Evolutionary conservation across 92 coral and sea anemone genomes (phyloP).

Genomic region (Palythoa grandis): DNA sequence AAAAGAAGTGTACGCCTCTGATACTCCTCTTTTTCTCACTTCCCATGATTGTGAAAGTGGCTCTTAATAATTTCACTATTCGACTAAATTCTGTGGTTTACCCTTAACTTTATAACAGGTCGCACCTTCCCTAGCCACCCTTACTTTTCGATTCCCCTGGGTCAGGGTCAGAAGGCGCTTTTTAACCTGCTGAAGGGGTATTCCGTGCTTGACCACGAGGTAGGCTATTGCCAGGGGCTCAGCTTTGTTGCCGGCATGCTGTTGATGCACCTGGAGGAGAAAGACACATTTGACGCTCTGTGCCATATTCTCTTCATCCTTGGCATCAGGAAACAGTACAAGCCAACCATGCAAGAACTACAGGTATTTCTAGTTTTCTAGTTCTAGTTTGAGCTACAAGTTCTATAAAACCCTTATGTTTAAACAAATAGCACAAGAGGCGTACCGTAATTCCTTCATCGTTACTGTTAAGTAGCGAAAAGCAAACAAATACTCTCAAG

Average conservation of each 20-base stretch:
- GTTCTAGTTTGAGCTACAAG: not conserved
- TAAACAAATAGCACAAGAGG: not conserved
- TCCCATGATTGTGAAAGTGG: not conserved
- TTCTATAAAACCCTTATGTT: not conserved
- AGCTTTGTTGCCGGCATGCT: constrained; percentile 98
- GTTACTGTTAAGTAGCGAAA: no score
- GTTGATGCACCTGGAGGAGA: constrained; percentile 94
- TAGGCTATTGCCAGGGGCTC: constrained; percentile 99
- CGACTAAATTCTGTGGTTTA: not conserved
- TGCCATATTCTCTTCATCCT: constrained; percentile 77
- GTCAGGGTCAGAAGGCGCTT: constrained; percentile 93
- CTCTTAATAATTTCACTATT: not conserved
- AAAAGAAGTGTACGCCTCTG: not conserved
- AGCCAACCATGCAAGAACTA: constrained; percentile 93
- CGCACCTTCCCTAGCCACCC: constrained; percentile 98
- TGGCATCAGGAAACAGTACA: constrained; percentile 86
- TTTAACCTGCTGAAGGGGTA: constrained; percentile 92
- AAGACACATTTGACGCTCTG: constrained; percentile 85
- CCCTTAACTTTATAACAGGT: constrained; percentile 52
- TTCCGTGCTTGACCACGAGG: constrained; percentile 89
- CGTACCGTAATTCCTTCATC: no score
- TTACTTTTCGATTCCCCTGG: constrained; percentile 85
- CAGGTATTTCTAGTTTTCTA: constrained; percentile 58
- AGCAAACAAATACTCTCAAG: no score
- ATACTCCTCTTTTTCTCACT: no score